Evolutionary conservation across 2,888 invertebrate genomes (phyloP).

Genomic region (Petrolisthes cinctipes): DNA sequence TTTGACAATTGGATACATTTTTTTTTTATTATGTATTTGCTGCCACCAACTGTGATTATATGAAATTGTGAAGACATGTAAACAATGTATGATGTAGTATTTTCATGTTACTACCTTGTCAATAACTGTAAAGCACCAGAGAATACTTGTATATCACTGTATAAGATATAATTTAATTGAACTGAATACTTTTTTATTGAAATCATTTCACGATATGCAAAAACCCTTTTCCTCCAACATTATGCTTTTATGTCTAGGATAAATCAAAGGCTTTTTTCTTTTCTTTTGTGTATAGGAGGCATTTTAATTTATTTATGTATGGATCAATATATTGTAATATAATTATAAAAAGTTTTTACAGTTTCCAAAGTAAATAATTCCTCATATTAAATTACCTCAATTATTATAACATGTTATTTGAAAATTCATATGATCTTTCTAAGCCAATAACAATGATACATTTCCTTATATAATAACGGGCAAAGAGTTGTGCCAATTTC

Average conservation of each 20-base stretch:
- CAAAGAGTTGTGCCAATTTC: no score
- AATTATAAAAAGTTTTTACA: constrained; percentile 41
- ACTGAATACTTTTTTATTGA: constrained; percentile 59
- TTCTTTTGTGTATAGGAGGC: constrained; percentile 54
- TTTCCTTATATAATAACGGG: no score
- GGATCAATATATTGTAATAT: constrained; percentile 52
- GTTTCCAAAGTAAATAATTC: constrained; percentile 35
- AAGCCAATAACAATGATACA: no score
- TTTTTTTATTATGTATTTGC: constrained; percentile 38
- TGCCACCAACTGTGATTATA: constrained; percentile 61
- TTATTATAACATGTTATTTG: neutral
- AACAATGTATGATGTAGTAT: constrained; percentile 63
- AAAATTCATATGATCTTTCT: neutral
- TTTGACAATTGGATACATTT: constrained; percentile 44
- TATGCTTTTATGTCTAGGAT: constrained; percentile 58
- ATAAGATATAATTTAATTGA: constrained; percentile 62
- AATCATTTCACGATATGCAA: constrained; percentile 58
- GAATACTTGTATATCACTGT: constrained; percentile 63
- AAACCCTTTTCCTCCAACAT: constrained; percentile 56
- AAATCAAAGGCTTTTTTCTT: constrained; percentile 56
- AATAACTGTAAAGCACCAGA: constrained; percentile 64
- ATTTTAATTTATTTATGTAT: constrained; percentile 54
- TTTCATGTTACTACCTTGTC: constrained; percentile 64
- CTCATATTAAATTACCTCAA: neutral
- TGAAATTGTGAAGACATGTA: constrained; percentile 59